Evolutionary conservation across 2,113 vertebrate genomes (phyloP), one percentile per base, ranked within the genome.

Genomic region (Picathartes gymnocephalus): DNA sequence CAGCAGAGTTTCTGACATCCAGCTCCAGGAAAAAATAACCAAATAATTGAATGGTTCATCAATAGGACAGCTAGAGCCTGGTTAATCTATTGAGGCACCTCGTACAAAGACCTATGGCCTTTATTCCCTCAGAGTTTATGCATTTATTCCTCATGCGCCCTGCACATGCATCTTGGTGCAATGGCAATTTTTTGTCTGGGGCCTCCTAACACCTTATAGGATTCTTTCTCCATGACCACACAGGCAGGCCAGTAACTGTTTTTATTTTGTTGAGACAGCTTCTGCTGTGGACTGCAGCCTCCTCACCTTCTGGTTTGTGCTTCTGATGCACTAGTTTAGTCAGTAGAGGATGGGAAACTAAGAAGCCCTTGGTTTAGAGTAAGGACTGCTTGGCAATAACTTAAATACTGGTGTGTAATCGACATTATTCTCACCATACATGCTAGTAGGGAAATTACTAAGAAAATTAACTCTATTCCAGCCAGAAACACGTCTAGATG

Each of bases 91-190:
- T 37, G 27, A 88, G 42, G 7, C 5, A 33, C 14, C 17, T 17
- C 0, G 0, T 25, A 56, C 7, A 54, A 57, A 64, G 58, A 48
- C 14, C 11, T 0, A 0, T 8, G 20, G 30, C 30, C 22, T 35
- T 50, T 37, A 35, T 10, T 31, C 9, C 25, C 42, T 35, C 21
- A 31, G 42, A 42, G 56, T 42, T 48, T 27, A 19, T 11, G 21
- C 21, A 13, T 40, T 40, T 48, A 3, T 42, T 72, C 57, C 25
- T 64, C 42, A 27, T 4, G 3, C 2, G 6, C 17, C 11, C 25
- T 42, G 50, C 21, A 31, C 0, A 0, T 57, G 9, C 17, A 31
- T 80, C 42, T 48, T 42, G 16, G 25, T 80, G 48, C 31, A 42
- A 42, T 9, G 22, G 35, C 31, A 80, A 15, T 19, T 64, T 88